These are phyloP conservation scores for Sinhomidia bicolor DNA, from an alignment of 2,888 invertebrate species.

Conservation along the genomic window DNA sequence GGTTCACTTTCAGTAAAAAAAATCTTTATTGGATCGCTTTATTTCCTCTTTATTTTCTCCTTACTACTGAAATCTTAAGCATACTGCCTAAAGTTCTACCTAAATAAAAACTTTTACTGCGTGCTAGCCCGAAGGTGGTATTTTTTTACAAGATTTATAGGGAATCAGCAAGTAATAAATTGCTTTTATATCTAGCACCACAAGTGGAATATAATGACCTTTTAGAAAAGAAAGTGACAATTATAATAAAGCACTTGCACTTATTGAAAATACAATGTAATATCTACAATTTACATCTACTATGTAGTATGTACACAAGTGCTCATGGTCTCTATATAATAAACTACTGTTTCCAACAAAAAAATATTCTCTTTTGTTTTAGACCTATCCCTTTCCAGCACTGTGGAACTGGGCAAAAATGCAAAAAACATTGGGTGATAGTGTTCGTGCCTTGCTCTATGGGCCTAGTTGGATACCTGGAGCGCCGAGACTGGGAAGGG, in stretches of 20 bases:
- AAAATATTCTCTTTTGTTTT: not conserved
- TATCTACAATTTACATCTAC: not conserved
- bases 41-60: no score
- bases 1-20: no score
- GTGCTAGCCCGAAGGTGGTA: not conserved
- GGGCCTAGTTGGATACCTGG: constrained; percentile 96
- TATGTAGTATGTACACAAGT: not conserved
- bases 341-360: not conserved
- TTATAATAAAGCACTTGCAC: no score
- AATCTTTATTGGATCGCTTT: no score
- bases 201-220: not conserved
- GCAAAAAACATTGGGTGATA: constrained; percentile 85
- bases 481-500: constrained; percentile 88
- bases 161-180: constrained; percentile 23
- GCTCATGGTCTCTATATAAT: not conserved
- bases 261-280: constrained; percentile 1
- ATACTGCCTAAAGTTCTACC: not conserved
- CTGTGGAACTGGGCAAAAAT: constrained; percentile 84
- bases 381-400: constrained; percentile 77
- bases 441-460: constrained; percentile 88
- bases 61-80: no score
- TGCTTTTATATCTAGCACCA: constrained; percentile 13
- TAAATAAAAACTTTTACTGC: not conserved
- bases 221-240: not conserved
- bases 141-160: constrained; percentile 5